Evolutionary conservation across 2,888 invertebrate species (phyloP).

Genomic region (Pseudanteris insignis): DNA sequence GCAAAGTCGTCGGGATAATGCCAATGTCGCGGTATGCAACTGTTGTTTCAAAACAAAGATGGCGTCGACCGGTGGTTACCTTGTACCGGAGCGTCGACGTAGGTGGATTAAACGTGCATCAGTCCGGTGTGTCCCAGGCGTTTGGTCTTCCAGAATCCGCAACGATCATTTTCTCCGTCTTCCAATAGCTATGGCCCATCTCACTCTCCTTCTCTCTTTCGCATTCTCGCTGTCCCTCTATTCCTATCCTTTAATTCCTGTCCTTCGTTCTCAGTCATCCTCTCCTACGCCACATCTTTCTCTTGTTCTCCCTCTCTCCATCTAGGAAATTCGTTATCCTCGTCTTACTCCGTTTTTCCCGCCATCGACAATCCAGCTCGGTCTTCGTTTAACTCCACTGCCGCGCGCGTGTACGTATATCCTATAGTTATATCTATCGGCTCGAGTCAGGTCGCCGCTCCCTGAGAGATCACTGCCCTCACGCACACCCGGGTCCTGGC

Average conservation of each 20-base stretch:
- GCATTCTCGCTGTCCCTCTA: no score
- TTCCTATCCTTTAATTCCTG: no score
- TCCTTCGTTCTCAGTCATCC: no score
- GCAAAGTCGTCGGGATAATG: no score
- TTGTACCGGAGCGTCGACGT: constrained; percentile 3
- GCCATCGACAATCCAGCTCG: background rate
- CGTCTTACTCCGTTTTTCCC: no score
- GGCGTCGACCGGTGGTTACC: background rate
- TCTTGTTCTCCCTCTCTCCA: background rate
- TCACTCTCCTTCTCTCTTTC: no score
- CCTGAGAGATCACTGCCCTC: constrained; percentile 66
- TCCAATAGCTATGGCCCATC: no score
- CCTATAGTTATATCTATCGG: constrained; percentile 51
- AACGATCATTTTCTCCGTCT: background rate
- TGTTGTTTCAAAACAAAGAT: no score
- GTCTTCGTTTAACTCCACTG: constrained; percentile 5
- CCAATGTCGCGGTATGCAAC: no score
- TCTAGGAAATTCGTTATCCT: no score
- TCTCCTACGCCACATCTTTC: no score
- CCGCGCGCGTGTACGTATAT: constrained; percentile 38
- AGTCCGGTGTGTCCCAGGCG: constrained; percentile 11
- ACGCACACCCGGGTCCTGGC: constrained; percentile 59
- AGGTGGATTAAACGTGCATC: constrained; percentile 8
- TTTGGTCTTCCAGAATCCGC: constrained; percentile 16
- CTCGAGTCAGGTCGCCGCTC: constrained; percentile 66